phyloP scores from a whole-genome alignment of 2,888 invertebrate species.

The Tridacna gigas region DNA sequence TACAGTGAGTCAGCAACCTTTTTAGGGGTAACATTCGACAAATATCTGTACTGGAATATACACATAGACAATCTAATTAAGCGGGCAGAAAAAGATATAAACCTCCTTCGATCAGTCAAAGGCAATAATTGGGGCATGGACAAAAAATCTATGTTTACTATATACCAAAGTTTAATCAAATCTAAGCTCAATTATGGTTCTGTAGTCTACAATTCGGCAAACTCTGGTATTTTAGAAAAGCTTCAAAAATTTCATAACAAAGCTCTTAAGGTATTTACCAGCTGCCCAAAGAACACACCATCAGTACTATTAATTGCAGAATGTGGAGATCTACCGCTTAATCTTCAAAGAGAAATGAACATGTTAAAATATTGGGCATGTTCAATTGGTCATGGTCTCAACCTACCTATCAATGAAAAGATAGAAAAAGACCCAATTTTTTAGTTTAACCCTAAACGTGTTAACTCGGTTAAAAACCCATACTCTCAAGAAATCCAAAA shows the following conservation, averaged over 20 bases:
- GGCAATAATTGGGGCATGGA: background rate
- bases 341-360: background rate
- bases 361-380: slow-evolving; percentile 11
- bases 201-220: slow-evolving; percentile 5
- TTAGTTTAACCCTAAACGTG: background rate
- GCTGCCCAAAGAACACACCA: background rate
- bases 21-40: background rate
- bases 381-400: background rate
- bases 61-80: background rate
- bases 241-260: background rate
- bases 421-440: background rate
- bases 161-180: slow-evolving; percentile 9
- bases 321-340: background rate
- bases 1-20: background rate
- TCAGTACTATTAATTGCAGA: background rate
- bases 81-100: background rate
- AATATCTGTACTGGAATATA: background rate
- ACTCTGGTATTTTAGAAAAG: background rate
- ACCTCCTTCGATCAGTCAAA: background rate
- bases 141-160: background rate
- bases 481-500: slow-evolving; percentile 2
- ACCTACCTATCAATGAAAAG: slow-evolving; percentile 1
- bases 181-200: slow-evolving; percentile 2
- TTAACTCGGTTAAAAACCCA: background rate
- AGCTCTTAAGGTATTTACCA: background rate